A percentile compares a stretch with the other conserved stretches of the same genome.
phyloP scores from a whole-genome alignment of 2,797 vertebrate species.

The Zonotrichia albicollis region DNA sequence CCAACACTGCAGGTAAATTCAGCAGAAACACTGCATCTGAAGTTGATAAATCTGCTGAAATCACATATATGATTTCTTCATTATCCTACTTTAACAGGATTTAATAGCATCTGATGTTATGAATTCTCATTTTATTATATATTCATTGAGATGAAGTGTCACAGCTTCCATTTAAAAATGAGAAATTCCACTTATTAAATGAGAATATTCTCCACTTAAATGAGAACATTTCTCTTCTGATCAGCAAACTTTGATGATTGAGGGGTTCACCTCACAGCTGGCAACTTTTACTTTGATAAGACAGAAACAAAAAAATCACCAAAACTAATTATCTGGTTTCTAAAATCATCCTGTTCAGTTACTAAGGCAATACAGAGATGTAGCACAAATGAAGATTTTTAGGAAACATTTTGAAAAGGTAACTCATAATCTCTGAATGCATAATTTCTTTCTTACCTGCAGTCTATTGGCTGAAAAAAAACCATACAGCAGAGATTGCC shows the following conservation, averaged over 20 bases:
- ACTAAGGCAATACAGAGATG: neutral
- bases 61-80: slow-evolving; percentile 13
- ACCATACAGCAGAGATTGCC: neutral
- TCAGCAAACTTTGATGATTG: neutral
- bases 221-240: neutral
- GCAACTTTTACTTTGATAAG: neutral
- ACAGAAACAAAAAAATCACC: neutral
- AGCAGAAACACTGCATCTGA: neutral
- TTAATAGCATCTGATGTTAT: slow-evolving; percentile 28
- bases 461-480: neutral
- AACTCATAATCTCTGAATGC: neutral
- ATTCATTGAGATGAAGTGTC: neutral
- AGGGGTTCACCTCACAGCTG: neutral
- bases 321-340: neutral
- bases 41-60: slow-evolving; percentile 26
- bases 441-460: neutral
- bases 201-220: no score
- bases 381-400: neutral
- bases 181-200: neutral
- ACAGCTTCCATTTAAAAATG: neutral
- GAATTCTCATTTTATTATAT: slow-evolving; percentile 37
- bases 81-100: slow-evolving; percentile 32
- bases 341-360: neutral
- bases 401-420: neutral
- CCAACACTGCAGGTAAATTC: slow-evolving; percentile 11